Evolutionary conservation across 2,888 invertebrate species (phyloP).

Genomic region (Agrotis clavis): DNA sequence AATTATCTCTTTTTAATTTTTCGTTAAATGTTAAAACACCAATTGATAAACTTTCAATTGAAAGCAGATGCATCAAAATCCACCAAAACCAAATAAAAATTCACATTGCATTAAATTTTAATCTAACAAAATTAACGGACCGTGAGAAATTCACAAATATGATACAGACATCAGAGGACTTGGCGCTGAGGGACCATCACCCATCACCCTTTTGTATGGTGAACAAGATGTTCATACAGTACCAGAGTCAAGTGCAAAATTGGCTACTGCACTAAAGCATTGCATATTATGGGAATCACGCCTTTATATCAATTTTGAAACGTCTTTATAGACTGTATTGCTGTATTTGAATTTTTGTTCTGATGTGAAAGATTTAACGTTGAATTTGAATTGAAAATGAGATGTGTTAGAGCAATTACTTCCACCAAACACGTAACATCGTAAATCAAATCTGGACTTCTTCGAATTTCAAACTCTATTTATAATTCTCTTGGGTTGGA

Average conservation of each 20-base stretch:
- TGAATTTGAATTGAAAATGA: slow-evolving; percentile 50
- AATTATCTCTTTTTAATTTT: too few relatives aligned
- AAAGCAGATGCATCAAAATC: slow-evolving; percentile 36
- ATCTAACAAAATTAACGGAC: slow-evolving; percentile 71
- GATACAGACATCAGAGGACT: slow-evolving; percentile 71
- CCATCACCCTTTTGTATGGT: slow-evolving; percentile 61
- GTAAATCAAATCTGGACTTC: slow-evolving; percentile 52
- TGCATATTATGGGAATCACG: slow-evolving; percentile 90
- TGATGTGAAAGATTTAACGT: slow-evolving; percentile 40
- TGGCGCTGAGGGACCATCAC: slow-evolving; percentile 64
- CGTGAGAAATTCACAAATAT: slow-evolving; percentile 81
- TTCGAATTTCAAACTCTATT: slow-evolving; percentile 61
- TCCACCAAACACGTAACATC: slow-evolving; percentile 60
- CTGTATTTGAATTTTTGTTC: slow-evolving; percentile 41
- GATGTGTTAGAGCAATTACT: slow-evolving; percentile 70
- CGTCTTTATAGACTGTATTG: slow-evolving; percentile 33
- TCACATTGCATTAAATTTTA: slow-evolving; percentile 75
- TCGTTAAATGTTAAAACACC: background rate
- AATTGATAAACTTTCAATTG: slow-evolving; percentile 35
- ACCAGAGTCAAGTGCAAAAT: slow-evolving; percentile 88
- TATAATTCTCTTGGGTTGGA: slow-evolving; percentile 29
- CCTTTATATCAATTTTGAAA: slow-evolving; percentile 70
- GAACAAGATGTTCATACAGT: slow-evolving; percentile 87
- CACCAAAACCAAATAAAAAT: slow-evolving; percentile 62
- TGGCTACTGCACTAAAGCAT: slow-evolving; percentile 82